Conservation (phyloP, 1,140 invertebrate genomes). For the Akabosia matsudoensis region DNA sequence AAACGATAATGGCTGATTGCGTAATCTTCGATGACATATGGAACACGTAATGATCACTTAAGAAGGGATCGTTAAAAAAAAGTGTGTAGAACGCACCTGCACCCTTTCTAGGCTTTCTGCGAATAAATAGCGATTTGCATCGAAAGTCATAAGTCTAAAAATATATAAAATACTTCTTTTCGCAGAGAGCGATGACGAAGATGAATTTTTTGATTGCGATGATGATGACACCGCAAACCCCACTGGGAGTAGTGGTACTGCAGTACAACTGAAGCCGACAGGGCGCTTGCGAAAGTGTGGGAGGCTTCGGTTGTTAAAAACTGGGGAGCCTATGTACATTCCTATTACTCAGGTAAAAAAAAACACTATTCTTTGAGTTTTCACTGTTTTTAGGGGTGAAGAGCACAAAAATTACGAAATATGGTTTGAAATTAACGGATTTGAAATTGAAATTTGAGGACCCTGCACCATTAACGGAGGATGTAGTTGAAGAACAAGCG, state of each 20-base stretch:
- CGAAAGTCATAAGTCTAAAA: no score
- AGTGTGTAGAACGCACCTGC: no score
- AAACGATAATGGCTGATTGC: no score
- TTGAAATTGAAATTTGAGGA: conserved; percentile 59
- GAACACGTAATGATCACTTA: no score
- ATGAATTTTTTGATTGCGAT: conserved; percentile 81
- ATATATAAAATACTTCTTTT: no score
- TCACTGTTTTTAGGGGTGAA: no score
- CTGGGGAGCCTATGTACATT: conserved; percentile 72
- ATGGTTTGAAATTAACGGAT: neutral
- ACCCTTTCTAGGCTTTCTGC: no score
- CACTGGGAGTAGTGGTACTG: conserved; percentile 31
- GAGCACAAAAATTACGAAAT: no score
- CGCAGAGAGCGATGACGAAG: conserved; percentile 51
- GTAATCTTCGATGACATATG: no score
- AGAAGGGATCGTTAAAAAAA: no score
- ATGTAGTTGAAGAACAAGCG: conserved; percentile 89
- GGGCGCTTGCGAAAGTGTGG: conserved; percentile 69
- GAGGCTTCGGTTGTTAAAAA: conserved; percentile 63
- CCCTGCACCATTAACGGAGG: conserved; percentile 93
- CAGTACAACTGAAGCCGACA: conserved; percentile 57
- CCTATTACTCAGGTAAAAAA: conserved; percentile 78
- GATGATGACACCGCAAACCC: conserved; percentile 40
- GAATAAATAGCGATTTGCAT: no score
- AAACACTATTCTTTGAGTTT: no score